These are phyloP conservation scores for Orientallactaga sibirica DNA, from an alignment of 2,797 vertebrate species.

Conservation along the genomic window DNA sequence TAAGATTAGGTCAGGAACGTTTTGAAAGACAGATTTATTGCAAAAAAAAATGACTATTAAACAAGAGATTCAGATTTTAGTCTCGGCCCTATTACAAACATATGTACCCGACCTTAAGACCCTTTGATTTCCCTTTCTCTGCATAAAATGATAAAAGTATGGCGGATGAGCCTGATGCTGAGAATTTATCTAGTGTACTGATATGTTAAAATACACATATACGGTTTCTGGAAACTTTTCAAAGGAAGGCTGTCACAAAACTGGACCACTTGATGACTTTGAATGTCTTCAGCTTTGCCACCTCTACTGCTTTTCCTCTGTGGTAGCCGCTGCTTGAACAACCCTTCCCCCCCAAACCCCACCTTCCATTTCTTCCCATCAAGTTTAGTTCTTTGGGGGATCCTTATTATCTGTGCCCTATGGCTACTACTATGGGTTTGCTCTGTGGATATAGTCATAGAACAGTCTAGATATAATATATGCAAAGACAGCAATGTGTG, in stretches of 20 bases:
- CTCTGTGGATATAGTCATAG: background rate
- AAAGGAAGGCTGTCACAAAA: background rate
- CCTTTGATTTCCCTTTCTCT: slow-evolving; percentile 40
- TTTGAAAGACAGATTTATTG: slow-evolving; percentile 46
- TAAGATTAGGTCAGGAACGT: background rate
- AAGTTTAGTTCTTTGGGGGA: background rate
- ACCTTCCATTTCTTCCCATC: background rate
- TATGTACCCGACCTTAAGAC: background rate
- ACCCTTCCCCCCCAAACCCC: background rate
- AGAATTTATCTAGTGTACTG: background rate
- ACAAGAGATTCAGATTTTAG: slow-evolving; percentile 13
- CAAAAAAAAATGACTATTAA: slow-evolving; percentile 11
- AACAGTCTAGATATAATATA: background rate
- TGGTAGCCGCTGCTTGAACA: background rate
- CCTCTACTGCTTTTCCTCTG: background rate
- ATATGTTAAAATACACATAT: slow-evolving; percentile 1
- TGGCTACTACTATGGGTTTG: background rate
- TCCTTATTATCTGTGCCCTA: too few relatives aligned
- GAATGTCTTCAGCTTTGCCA: background rate
- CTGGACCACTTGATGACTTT: background rate
- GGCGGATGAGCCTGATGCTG: background rate
- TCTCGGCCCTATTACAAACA: background rate
- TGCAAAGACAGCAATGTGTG: background rate
- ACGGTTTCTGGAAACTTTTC: background rate
- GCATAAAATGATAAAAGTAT: background rate